Evolutionary conservation across 2,113 vertebrate genomes (phyloP), one percentile per base, ranked within the genome.

Genomic region (Bubo blakistoni): DNA sequence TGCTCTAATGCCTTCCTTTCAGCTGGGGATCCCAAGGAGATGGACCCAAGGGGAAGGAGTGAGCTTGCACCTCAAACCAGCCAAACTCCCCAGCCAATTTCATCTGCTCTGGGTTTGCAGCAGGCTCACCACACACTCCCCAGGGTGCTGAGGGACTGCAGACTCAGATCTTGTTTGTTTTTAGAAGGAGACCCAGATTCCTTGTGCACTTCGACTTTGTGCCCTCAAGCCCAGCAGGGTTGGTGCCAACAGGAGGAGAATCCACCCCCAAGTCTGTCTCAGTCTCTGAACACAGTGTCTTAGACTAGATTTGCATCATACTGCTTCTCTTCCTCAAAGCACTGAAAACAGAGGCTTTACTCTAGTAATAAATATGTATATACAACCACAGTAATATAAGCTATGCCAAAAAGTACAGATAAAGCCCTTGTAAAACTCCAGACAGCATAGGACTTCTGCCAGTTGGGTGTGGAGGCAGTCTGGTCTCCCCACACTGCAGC

Each of bases 151-250:
- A 93, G 70, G 66, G 40, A 92, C 49, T 42, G 54, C n/a, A 80
- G 47, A 36, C 16, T 87, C 58, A 1, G 42, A 79, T 42, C 89
- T 72, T 90, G 76, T 94, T 97, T 95, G 66, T 85, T 93, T 97
- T 76, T 2, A 90, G n/a, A 62, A 82, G 78, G 70, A 91, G 65
- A 42, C 30, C 15, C n/a, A 76, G 73, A 67, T 83, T 77, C 66
- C 83, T 74, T 36, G 22, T 91, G 90, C 90, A 88, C 94, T 96
- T 85, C 6, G 4, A 46, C 94, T 93, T 65, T 16, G 21, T 95
- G 87, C 92, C 94, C 93, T 94, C 54, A 49, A 93, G 71, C 94
- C 94, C 74, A 95, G 94, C 87, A 77, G 91, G 88, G 86, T 0
- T 61, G 36, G 36, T 94, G 96, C 95, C 96, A 97, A 27, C 0